Percentiles rank a stretch among this genome's conserved stretches.
phyloP scores from a whole-genome alignment of 1,140 invertebrate species.

The Metaphire vulgaris region DNA sequence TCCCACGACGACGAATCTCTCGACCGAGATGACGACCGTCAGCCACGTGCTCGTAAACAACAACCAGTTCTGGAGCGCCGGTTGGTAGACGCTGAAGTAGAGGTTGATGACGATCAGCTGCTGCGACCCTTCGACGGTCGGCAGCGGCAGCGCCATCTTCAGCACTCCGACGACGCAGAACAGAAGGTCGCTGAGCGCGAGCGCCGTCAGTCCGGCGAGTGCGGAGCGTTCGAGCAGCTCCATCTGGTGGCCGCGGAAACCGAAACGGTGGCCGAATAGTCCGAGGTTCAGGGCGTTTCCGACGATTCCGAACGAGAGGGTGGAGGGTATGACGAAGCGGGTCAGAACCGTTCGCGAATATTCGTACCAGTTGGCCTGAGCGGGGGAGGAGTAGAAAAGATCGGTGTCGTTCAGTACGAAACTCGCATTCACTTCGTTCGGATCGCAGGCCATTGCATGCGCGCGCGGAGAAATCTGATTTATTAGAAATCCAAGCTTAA shows the following conservation, averaged over 20 bases:
- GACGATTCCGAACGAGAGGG: background rate
- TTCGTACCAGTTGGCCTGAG: too few relatives aligned
- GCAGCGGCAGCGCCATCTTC: background rate
- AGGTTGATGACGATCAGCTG: background rate
- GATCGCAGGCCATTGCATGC: too few relatives aligned
- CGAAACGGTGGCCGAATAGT: background rate
- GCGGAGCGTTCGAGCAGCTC: constrained; percentile 12
- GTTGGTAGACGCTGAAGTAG: background rate
- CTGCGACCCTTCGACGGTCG: too few relatives aligned
- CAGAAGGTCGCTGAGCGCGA: constrained; percentile 24
- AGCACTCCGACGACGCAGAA: constrained; percentile 20
- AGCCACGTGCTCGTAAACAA: constrained; percentile 29
- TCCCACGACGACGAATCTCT: constrained; percentile 25
- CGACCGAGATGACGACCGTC: constrained; percentile 19
- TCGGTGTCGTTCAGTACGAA: too few relatives aligned
- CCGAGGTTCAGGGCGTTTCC: background rate
- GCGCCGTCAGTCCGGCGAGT: constrained; percentile 17
- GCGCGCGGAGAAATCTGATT: too few relatives aligned
- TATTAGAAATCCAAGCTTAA: too few relatives aligned
- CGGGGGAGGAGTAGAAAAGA: too few relatives aligned
- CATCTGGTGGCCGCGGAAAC: background rate
- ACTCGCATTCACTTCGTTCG: too few relatives aligned
- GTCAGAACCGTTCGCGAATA: background rate
- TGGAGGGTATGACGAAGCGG: background rate
- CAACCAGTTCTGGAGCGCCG: constrained; percentile 18